These are phyloP conservation scores for Gymnopithys bicolor DNA, from an alignment of 2,797 vertebrate species.

Conservation along the genomic window DNA sequence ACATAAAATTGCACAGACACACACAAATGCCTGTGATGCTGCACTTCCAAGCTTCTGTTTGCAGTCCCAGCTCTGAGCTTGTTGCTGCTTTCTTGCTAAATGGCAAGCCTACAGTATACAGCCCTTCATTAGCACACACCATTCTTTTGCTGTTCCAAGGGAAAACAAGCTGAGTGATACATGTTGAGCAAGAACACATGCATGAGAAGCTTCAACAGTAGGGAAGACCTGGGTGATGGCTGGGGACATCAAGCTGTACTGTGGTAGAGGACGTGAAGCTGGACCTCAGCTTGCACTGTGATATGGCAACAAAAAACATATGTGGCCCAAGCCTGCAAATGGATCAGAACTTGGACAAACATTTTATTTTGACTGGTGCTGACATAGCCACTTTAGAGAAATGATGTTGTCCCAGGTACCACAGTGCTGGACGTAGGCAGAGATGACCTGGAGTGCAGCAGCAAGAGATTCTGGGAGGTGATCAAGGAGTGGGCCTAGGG, in stretches of 20 bases:
- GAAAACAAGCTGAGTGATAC: neutral
- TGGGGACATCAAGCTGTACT: neutral
- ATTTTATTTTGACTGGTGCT: neutral
- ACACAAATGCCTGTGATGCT: neutral
- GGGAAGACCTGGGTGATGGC: neutral
- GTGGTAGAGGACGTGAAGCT: neutral
- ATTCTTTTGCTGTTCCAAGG: neutral
- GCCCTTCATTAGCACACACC: neutral
- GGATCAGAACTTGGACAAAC: neutral
- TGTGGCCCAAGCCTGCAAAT: neutral
- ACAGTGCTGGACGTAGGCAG: neutral
- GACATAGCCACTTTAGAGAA: rapidly evolving
- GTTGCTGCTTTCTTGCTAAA: neutral
- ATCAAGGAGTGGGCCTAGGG: conserved; percentile 38
- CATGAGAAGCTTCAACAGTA: neutral
- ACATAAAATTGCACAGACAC: neutral
- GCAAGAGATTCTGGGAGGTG: neutral
- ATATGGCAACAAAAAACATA: neutral
- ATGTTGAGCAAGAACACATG: neutral
- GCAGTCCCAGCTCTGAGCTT: neutral
- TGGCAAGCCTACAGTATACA: neutral
- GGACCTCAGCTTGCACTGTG: neutral
- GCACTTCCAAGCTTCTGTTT: neutral
- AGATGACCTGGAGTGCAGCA: neutral
- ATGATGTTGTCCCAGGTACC: neutral